These are phyloP conservation scores for Pristionchus mayeri DNA, from an alignment of 2,888 invertebrate species.

Conservation along the genomic window DNA sequence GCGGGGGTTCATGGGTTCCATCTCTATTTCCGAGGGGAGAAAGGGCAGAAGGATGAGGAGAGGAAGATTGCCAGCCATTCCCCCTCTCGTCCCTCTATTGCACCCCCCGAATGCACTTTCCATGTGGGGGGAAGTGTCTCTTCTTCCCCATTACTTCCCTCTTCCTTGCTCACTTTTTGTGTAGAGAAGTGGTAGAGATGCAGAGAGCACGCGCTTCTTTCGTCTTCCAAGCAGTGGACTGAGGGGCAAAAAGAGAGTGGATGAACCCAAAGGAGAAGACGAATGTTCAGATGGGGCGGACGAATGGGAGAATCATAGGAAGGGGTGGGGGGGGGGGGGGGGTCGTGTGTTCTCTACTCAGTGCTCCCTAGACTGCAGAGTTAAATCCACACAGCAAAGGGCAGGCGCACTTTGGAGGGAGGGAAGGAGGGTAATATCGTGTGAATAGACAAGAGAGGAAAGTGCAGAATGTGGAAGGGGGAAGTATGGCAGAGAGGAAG, in stretches of 20 bases:
- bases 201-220: background rate
- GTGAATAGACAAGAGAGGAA: background rate
- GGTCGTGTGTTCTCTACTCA: background rate
- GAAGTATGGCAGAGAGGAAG: background rate
- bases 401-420: background rate
- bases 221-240: background rate
- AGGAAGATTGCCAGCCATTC: background rate
- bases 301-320: background rate
- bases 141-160: background rate
- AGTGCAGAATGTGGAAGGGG: background rate
- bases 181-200: background rate
- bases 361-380: background rate
- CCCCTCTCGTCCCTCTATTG: background rate
- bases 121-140: conserved; percentile 26
- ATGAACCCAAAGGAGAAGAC: background rate
- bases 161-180: background rate
- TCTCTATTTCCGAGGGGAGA: background rate
- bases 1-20: background rate
- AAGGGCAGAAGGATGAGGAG: background rate
- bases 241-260: background rate
- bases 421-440: background rate
- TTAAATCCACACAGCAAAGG: conserved; percentile 22
- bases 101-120: background rate
- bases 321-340: background rate
- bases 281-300: background rate